Evolutionary conservation across 2,888 invertebrate species (phyloP).

Genomic region (Quadroppia sp.): DNA sequence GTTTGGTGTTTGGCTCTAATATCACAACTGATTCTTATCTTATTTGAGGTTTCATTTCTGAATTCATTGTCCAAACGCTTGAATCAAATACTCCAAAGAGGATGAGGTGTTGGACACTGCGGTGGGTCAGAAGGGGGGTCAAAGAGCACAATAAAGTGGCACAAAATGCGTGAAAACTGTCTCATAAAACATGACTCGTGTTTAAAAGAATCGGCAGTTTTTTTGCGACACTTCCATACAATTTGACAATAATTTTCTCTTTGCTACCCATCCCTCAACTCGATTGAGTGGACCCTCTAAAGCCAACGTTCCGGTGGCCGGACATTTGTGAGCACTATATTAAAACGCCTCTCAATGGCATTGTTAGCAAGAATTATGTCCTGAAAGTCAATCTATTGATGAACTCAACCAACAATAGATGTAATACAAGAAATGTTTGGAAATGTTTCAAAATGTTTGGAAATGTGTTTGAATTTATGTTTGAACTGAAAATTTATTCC

Average conservation of each 20-base stretch:
- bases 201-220: neutral
- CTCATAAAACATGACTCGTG: constrained; percentile 13
- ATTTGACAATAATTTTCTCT: neutral
- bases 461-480: too few relatives aligned
- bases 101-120: neutral
- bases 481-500: too few relatives aligned
- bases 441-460: neutral
- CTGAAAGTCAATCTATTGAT: constrained; percentile 1
- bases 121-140: neutral
- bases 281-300: neutral
- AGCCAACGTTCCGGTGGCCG: neutral
- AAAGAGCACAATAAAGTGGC: neutral
- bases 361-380: neutral
- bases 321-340: neutral
- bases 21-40: neutral
- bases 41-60: neutral
- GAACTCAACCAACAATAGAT: constrained; percentile 3
- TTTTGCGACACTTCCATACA: neutral
- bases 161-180: constrained; percentile 6
- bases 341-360: neutral
- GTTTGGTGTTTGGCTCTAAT: neutral
- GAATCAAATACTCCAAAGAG: neutral
- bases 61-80: neutral
- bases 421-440: neutral
- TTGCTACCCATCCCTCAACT: neutral